phyloP scores from a whole-genome alignment of 2,888 invertebrate genomes.

The Proisotoma minuta region DNA sequence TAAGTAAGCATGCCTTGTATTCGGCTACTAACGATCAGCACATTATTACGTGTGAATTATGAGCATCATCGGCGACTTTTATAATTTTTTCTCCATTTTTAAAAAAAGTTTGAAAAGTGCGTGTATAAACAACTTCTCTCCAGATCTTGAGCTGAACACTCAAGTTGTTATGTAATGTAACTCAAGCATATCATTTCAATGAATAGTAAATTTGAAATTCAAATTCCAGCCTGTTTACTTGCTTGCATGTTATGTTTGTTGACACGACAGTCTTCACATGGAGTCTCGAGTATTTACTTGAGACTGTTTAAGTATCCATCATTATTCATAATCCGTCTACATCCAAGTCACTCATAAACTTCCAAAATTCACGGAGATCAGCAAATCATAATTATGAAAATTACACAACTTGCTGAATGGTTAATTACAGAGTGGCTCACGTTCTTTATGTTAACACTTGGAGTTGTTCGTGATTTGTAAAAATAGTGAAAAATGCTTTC shows the following conservation, averaged over 20 bases:
- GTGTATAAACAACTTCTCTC: background rate
- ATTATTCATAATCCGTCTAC: slow-evolving; percentile 3
- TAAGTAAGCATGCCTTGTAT: too few species aligned
- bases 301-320: background rate
- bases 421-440: slow-evolving; percentile 2
- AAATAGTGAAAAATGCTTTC: too few species aligned
- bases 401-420: background rate
- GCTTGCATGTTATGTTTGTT: background rate
- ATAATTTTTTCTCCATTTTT: background rate
- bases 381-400: background rate
- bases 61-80: slow-evolving; percentile 2
- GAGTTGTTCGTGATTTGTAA: too few species aligned
- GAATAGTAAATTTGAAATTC: background rate
- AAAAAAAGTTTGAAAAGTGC: background rate
- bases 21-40: too few species aligned
- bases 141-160: background rate
- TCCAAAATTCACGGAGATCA: background rate
- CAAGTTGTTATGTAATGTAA: too few species aligned
- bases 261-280: background rate
- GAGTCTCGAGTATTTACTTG: background rate
- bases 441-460: slow-evolving; percentile 4
- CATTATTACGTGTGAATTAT: slow-evolving; percentile 5
- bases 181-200: background rate
- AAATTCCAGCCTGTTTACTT: background rate
- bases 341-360: background rate